Evolutionary conservation across 2,113 vertebrate genomes (phyloP), one percentile per base, ranked within the genome.

Genomic region (Bungarus multicinctus): DNA sequence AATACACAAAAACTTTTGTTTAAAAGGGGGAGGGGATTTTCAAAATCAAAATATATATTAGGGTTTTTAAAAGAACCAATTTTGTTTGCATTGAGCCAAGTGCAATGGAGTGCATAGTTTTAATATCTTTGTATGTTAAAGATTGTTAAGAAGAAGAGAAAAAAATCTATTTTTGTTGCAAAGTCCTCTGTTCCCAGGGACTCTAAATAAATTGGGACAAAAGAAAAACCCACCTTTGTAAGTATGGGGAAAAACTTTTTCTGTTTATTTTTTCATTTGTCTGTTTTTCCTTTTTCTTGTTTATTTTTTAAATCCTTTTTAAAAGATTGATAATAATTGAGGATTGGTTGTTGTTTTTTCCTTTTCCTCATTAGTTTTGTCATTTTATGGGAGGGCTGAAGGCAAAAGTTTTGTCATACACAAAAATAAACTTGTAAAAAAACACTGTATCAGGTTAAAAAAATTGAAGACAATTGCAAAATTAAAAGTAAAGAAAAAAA

Each of bases 51-150:
- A 69, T 94, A 92, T 94, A 94, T 94, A 94, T 94, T 90, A 85
- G 90, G 91, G 88, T 91, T 89, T 55, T 92, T 87, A 64, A 93
- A 89, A 85, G 89, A 92, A 95, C 89, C 93, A 92, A 89, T 92
- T 87, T 92, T 92, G 93, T 92, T 98, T 98, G 94, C 97, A 98
- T 98, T 98, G 98, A 98, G 98, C 98, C 98, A 98, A 98, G 98
- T 98, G 98, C 98, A 98, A 98, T 98, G 98, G 98, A 97, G 98
- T 98, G 98, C 97, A 97, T 98, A 98, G 98, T 98, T 97, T 94
- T 98, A 97, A 97, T 97, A 97, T 98, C 97, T 98, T 98, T 98
- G 98, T 98, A 97, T 98, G 97, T 98, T 98, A 98, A 97, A 98
- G 98, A 98, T 98, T 97, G 97, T 98, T 98, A 97, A 98, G 97